Evolutionary conservation across 2,797 vertebrate species (phyloP).

Genomic region (Rhynchotus rufescens): DNA sequence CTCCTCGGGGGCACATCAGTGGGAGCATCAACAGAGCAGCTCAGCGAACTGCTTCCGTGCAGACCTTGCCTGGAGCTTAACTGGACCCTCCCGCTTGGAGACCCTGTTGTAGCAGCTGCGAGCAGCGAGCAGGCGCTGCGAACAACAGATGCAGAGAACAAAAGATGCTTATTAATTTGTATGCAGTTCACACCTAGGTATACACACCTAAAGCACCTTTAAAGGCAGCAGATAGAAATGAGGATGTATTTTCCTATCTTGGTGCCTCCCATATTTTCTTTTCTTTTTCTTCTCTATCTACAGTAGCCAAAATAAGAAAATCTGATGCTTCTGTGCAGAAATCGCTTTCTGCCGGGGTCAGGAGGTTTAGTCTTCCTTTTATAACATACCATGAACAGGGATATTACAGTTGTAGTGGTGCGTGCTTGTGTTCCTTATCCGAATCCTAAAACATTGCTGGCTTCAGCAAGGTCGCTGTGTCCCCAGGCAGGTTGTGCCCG

Average conservation of each 20-base stretch:
- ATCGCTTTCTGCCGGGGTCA: not conserved
- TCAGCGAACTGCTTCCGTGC: not conserved
- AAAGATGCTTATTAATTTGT: conserved; percentile 56
- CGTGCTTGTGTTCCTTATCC: not conserved
- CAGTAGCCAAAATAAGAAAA: conserved; percentile 25
- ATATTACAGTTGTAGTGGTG: not conserved
- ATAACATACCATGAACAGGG: not conserved
- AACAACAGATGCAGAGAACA: conserved; percentile 39
- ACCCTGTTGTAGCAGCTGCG: not conserved
- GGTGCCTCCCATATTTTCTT: not conserved
- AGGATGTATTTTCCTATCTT: conserved; percentile 30
- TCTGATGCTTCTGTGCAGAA: conserved; percentile 19
- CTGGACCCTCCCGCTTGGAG: not conserved
- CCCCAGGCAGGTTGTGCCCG: not conserved
- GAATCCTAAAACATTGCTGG: not conserved
- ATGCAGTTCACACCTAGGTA: conserved; percentile 60
- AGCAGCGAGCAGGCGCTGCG: not conserved
- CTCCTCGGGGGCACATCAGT: not conserved
- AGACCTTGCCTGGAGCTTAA: not conserved
- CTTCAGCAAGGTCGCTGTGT: not conserved
- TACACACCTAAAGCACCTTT: conserved; percentile 36
- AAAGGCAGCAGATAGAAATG: conserved; percentile 23
- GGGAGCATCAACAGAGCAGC: not conserved
- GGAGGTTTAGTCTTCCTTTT: conserved; percentile 7
- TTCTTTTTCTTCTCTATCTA: conserved; percentile 23